These are phyloP conservation scores for Drosophila meridionalis DNA, from an alignment of 2,888 invertebrate species.

Conservation along the genomic window DNA sequence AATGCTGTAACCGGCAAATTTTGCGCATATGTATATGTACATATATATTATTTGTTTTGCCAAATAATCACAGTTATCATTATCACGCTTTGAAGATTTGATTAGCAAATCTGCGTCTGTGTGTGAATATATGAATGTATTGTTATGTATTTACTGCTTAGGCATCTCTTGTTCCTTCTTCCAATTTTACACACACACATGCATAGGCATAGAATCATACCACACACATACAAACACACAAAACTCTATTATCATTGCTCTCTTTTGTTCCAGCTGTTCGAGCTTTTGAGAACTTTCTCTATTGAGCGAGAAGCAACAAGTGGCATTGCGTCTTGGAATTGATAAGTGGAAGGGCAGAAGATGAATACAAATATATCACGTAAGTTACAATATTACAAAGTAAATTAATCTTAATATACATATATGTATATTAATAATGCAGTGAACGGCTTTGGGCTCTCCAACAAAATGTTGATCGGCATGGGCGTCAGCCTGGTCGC, in stretches of 20 bases:
- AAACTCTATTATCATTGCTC: background rate
- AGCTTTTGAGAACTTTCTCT: constrained; percentile 39
- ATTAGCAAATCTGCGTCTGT: background rate
- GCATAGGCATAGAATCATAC: background rate
- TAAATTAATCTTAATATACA: background rate
- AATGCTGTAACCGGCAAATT: too few relatives aligned
- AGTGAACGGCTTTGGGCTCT: constrained; percentile 25
- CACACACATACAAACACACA: background rate
- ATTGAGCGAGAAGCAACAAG: constrained; percentile 9
- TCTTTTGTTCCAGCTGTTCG: background rate
- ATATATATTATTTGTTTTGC: background rate
- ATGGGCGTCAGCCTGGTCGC: constrained; percentile 61
- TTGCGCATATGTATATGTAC: background rate
- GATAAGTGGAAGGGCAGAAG: constrained; percentile 6
- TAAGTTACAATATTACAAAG: background rate
- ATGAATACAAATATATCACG: constrained; percentile 18
- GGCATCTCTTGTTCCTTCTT: background rate
- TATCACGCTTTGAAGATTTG: background rate
- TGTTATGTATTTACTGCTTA: background rate
- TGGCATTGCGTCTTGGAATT: background rate
- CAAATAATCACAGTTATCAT: background rate
- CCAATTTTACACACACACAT: background rate
- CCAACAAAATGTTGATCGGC: constrained; percentile 50
- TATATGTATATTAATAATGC: background rate
- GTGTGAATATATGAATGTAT: background rate